These are phyloP conservation scores for Diplogasteroides magnus DNA, from an alignment of 1,140 invertebrate species.

Conservation along the genomic window DNA sequence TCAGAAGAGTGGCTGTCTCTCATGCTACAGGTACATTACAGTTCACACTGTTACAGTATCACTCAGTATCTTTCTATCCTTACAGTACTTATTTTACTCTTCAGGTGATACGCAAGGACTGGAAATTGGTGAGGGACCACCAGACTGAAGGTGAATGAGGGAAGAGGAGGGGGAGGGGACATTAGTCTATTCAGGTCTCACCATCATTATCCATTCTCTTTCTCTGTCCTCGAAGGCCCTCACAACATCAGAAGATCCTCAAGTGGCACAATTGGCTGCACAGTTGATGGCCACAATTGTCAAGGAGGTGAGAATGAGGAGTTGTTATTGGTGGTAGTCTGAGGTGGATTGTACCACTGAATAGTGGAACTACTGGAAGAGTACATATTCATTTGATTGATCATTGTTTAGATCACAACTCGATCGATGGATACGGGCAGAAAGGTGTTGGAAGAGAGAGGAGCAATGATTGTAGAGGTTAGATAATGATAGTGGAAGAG, in stretches of 20 bases:
- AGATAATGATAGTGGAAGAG: background rate
- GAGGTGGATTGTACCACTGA: no score
- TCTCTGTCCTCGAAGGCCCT: background rate
- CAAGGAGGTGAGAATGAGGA: background rate
- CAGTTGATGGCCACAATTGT: constrained; percentile 15
- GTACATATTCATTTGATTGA: background rate
- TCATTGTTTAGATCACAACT: background rate
- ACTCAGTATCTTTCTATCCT: no score
- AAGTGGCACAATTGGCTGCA: constrained; percentile 9
- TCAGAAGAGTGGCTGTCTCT: background rate
- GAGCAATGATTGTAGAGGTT: background rate
- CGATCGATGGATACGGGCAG: no score
- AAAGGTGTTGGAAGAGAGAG: no score
- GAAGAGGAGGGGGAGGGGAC: no score
- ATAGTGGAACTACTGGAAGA: no score
- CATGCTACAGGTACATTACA: background rate
- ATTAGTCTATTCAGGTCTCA: no score
- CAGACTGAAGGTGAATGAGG: background rate
- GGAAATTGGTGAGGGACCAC: background rate
- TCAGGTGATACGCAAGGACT: background rate
- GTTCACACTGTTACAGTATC: background rate
- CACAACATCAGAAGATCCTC: constrained; percentile 8
- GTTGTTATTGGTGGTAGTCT: no score
- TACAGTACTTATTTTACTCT: no score
- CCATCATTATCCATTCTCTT: no score